phyloP scores from a whole-genome alignment of 1,140 invertebrate species.

The Triops cancriformis region DNA sequence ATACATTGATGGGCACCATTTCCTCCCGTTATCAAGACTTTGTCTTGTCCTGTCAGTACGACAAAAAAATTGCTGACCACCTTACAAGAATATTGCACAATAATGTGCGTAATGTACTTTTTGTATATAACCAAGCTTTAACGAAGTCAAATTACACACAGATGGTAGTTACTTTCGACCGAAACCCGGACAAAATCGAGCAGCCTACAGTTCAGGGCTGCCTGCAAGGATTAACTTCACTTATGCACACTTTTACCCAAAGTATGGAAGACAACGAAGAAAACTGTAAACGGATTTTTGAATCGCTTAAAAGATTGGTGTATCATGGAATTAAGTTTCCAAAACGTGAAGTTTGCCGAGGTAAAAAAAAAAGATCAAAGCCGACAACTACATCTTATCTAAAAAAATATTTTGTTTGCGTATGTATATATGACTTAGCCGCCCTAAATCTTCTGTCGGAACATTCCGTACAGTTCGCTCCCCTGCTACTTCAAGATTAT shows the following conservation, averaged over 20 bases:
- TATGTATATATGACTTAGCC: not conserved
- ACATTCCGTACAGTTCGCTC: not conserved
- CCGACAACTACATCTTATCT: no score
- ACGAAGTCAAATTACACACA: not conserved
- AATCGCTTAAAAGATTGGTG: not conserved
- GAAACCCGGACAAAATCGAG: not conserved
- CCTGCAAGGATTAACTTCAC: not conserved
- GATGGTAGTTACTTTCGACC: not conserved
- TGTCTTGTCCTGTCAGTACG: not conserved
- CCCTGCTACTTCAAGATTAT: not conserved
- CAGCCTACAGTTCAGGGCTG: not conserved
- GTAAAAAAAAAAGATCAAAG: not conserved
- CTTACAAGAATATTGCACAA: not conserved
- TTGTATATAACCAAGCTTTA: not conserved
- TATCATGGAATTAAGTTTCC: not conserved
- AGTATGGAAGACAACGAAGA: not conserved
- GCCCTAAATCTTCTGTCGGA: not conserved
- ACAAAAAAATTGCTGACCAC: not conserved
- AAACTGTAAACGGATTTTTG: not conserved
- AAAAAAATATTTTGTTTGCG: not conserved
- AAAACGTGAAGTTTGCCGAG: not conserved
- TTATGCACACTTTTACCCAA: not conserved
- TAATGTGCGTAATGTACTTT: not conserved
- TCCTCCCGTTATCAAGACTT: not conserved
- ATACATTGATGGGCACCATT: not conserved